Base-by-base conservation (phyloP, 2,888 invertebrate species). In the Microctonus hyperodae region DNA sequence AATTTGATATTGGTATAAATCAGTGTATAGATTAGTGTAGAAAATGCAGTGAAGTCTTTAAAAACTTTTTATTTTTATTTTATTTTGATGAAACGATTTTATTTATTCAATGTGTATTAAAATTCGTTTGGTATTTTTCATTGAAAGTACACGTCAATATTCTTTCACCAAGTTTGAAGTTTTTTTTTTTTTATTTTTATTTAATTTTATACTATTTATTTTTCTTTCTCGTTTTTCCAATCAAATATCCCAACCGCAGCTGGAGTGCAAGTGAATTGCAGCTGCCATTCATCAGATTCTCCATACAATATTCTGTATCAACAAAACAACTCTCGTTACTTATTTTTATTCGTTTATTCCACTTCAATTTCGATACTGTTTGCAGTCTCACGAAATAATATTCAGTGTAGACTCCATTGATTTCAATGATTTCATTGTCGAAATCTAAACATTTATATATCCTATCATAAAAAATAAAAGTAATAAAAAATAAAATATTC, bases 251-350 rank as follows among this genome's bases (percentile, higher is more conserved):
- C 56, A 69, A 58, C 60, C 64, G 50, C 63, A 60, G 66, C 69
- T 69, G 70, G 61, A 69, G 69, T 64, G 66, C 22, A 23, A 65
- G 66, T 48, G 62, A 69, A 70, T 72, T 69, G 68, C 69, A 72
- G 64, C 69, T 69, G 72, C 59, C 70, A 72, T 66, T 72, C 69
- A 66, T 69, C 64, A 64, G 37, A 9, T 62, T 62, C 40, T 53
- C 58, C 44, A 35, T 63, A 64, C 67, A 65, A 57, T 44, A 44
- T 64, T 64, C 60, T 59, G n/a, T n/a, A 40, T 44, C 44, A 40
- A n/a, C 22, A 22, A n/a, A 23, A 55, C 57, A 31, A 51, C 35
- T 65, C 63, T 67, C 67, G 65, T 65, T 51, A 40, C 20, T 50
- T 65, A 53, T 67, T 64, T 56, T 23, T 40, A 53, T 69, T 60